These are phyloP conservation scores for Montipora foliosa DNA, from an alignment of 64 coral and sea anemone species.

Conservation along the genomic window DNA sequence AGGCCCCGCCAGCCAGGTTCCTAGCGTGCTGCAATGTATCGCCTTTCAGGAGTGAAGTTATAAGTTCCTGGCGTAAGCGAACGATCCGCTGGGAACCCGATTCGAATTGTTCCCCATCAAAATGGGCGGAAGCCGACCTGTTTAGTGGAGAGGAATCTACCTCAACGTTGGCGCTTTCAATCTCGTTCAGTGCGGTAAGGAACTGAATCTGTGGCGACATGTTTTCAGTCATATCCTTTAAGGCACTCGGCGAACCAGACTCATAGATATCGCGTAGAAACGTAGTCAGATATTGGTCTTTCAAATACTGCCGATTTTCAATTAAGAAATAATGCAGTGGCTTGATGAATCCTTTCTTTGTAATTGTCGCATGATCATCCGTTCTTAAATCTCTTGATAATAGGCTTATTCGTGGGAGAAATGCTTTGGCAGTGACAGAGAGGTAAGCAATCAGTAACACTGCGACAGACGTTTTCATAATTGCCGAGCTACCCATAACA, in stretches of 20 bases:
- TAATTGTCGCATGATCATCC: slow-evolving; percentile 28
- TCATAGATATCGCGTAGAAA: slow-evolving; percentile 26
- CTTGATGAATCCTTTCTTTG: slow-evolving; percentile 10
- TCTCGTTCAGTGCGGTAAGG: slow-evolving; percentile 74
- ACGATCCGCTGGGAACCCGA: slow-evolving; percentile 42
- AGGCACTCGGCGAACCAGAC: not conserved
- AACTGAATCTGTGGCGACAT: slow-evolving; percentile 71
- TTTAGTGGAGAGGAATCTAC: slow-evolving; percentile 48
- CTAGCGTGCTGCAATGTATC: slow-evolving; percentile 67
- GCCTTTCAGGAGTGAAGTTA: slow-evolving; percentile 47
- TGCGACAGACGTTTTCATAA: no score
- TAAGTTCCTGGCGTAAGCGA: slow-evolving; percentile 48
- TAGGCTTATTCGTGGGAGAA: slow-evolving; percentile 1
- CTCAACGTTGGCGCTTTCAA: slow-evolving; percentile 66
- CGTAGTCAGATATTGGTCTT: not conserved
- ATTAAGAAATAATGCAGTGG: not conserved
- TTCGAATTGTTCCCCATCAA: slow-evolving; percentile 78
- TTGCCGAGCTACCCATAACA: no score
- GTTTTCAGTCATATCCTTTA: slow-evolving; percentile 7
- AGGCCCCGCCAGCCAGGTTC: slow-evolving; percentile 55
- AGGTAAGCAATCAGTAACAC: not conserved
- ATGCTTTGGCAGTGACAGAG: not conserved
- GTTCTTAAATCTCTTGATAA: not conserved
- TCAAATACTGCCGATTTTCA: slow-evolving; percentile 66
- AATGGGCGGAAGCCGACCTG: slow-evolving; percentile 53